A percentile compares a stretch with the other conserved stretches of the same genome.
phyloP scores from a whole-genome alignment of 2,113 vertebrate genomes.

The Corythoichthys intestinalis region DNA sequence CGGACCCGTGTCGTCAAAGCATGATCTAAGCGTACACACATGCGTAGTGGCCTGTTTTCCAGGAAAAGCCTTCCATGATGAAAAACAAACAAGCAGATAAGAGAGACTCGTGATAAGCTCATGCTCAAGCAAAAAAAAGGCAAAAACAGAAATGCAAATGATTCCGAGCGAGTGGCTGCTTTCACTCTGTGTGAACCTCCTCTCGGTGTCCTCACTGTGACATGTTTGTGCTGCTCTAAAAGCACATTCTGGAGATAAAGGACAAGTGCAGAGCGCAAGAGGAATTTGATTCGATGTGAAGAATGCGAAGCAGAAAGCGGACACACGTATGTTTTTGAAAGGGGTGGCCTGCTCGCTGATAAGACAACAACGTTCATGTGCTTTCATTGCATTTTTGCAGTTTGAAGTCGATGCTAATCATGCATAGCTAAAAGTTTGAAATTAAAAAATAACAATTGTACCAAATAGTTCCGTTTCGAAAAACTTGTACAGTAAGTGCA shows the following conservation, averaged over 20 bases:
- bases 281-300: slow-evolving; percentile 78
- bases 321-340: slow-evolving; percentile 63
- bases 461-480: not conserved
- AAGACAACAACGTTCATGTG: slow-evolving; percentile 57
- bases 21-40: slow-evolving; percentile 53
- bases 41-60: slow-evolving; percentile 69
- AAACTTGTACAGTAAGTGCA: no score
- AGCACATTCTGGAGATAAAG: slow-evolving; percentile 79
- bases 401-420: slow-evolving; percentile 11
- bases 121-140: slow-evolving; percentile 37
- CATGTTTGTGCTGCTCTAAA: slow-evolving; percentile 75
- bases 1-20: slow-evolving; percentile 39
- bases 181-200: slow-evolving; percentile 51
- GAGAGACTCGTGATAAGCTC: slow-evolving; percentile 61
- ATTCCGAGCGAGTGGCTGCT: slow-evolving; percentile 43
- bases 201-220: slow-evolving; percentile 69
- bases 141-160: slow-evolving; percentile 66
- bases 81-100: slow-evolving; percentile 76
- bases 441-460: not conserved
- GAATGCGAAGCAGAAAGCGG: slow-evolving; percentile 70
- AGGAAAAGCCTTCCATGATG: slow-evolving; percentile 66
- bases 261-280: slow-evolving; percentile 66
- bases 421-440: not conserved
- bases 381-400: slow-evolving; percentile 42
- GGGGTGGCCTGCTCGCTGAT: slow-evolving; percentile 45